These are phyloP conservation scores for Enteromius treurensis DNA, from an alignment of 2,797 vertebrate genomes.

Conservation along the genomic window DNA sequence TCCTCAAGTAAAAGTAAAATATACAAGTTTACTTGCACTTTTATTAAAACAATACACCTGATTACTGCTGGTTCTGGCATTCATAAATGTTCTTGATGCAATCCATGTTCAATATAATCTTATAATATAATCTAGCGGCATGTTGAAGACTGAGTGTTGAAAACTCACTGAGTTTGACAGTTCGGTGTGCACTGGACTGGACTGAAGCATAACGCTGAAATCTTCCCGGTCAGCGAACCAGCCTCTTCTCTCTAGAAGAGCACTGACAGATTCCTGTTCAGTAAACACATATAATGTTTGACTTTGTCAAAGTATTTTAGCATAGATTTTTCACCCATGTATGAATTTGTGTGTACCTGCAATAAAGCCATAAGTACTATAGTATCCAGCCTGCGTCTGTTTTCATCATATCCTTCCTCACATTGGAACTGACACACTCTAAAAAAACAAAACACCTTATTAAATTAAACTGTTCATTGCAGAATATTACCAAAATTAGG, in stretches of 20 bases:
- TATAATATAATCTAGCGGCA: background rate
- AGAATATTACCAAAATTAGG: background rate
- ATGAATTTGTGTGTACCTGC: conserved; percentile 40
- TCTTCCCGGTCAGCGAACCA: conserved; percentile 64
- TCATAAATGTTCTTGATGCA: background rate
- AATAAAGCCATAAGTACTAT: conserved; percentile 58
- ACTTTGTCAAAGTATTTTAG: background rate
- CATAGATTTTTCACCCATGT: background rate
- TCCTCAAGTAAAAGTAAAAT: background rate
- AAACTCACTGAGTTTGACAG: conserved; percentile 49
- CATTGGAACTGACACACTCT: conserved; percentile 67
- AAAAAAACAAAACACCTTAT: conserved; percentile 20
- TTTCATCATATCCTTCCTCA: conserved; percentile 40
- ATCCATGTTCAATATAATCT: background rate
- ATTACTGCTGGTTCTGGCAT: background rate
- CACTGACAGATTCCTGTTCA: conserved; percentile 70
- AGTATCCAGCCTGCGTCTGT: conserved; percentile 58
- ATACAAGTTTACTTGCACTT: background rate
- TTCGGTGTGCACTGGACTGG: conserved; percentile 65
- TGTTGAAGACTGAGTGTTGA: conserved; percentile 51
- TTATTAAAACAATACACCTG: background rate
- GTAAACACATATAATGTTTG: conserved; percentile 12
- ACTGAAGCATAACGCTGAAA: conserved; percentile 71
- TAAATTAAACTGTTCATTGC: background rate
- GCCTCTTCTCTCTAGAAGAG: conserved; percentile 57